Evolutionary conservation across 2,797 vertebrate species (phyloP).

Genomic region (Myotis vivesi): DNA sequence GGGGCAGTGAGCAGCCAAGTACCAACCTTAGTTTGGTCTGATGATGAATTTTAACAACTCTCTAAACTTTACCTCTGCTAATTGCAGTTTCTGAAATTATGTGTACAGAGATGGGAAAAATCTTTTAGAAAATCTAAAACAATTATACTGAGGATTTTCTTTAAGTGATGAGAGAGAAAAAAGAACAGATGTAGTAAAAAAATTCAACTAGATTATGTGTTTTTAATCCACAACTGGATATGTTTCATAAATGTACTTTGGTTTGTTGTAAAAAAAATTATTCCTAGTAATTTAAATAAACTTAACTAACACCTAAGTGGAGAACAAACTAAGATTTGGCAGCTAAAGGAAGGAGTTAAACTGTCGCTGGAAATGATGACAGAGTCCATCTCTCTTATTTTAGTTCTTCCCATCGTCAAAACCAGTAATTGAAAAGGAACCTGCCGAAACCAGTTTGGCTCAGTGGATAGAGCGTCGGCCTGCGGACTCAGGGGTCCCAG

Average conservation of each 20-base stretch:
- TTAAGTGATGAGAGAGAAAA: background rate
- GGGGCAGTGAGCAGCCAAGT: background rate
- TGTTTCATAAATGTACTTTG: constrained; percentile 26
- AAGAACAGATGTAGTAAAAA: background rate
- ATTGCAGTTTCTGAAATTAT: background rate
- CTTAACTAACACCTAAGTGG: background rate
- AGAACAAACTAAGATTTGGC: background rate
- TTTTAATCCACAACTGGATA: background rate
- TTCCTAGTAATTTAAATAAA: background rate
- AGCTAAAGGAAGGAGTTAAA: constrained; percentile 3
- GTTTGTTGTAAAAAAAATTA: background rate
- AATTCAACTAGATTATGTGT: background rate
- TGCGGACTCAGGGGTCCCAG: too few relatives aligned
- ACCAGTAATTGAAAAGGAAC: background rate
- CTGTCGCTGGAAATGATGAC: background rate
- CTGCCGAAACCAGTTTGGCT: too few relatives aligned
- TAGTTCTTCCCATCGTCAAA: background rate
- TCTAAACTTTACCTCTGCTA: background rate
- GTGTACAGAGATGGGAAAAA: background rate
- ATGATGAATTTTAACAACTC: background rate
- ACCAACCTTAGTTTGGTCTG: background rate
- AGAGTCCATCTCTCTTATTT: background rate
- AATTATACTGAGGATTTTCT: background rate
- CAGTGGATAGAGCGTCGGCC: too few relatives aligned
- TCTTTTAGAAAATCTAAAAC: background rate